Base-by-base conservation (phyloP, 2,113 vertebrate genomes). In the Antennarius striatus region DNA sequence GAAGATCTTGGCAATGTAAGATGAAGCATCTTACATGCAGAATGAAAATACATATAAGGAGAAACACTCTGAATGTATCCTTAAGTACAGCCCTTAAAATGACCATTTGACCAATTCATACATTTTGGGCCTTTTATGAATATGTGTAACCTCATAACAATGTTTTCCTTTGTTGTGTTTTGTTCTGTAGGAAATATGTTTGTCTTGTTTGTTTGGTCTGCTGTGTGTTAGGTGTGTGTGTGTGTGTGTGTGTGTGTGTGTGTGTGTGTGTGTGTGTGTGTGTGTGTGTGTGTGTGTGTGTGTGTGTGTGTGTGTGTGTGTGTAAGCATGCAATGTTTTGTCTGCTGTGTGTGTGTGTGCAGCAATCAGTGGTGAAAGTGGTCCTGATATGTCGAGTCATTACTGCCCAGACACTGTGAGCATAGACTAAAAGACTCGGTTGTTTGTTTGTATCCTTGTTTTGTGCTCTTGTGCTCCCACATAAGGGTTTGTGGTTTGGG, bases 281-380 rank as follows among this genome's bases (percentile, higher is more conserved):
- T 17, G 58, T 52, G 77, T 36, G 32, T 36, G 49, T 54, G 14
- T 39, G 54, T 68, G 48, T 69, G 59, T 65, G 22, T 36, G 7
- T 4, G 32, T 36, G 32, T 36, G 49, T 36, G 6, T 3, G 32
- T 36, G 32, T 36, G 49, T 73, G 65, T 63, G 73, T 57, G 71
- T 56, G 60, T 63, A 53, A 61, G 73, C 32, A 64, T 80, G 76
- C 79, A 49, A 16, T 76, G 71, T 84, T 82, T 73, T 78, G 81
- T 80, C 83, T 82, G 73, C 47, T 40, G n/a, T 13, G 58, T 48
- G 32, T 65, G 48, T 56, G 61, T 17, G 58, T 52, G 77, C 68
- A 14, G 69, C 51, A 81, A 82, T 86, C 88, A 61, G 67, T 8
- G 32, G 79, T 69, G 75, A 86, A 88, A 87, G 84, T 85, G 64